Base-by-base conservation (phyloP, 2,113 vertebrate genomes). In the Riparia riparia region DNA sequence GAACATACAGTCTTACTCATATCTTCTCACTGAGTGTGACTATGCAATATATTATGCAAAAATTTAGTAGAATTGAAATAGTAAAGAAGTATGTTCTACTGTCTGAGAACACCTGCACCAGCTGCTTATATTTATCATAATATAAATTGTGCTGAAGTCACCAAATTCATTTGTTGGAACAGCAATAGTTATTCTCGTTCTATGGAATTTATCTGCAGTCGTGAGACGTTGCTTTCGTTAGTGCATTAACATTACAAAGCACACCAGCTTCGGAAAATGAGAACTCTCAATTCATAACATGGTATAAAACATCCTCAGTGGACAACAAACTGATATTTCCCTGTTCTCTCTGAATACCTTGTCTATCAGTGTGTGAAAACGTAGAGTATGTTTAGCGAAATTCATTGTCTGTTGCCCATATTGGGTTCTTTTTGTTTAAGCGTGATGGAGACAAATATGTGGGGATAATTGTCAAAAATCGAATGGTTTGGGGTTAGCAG, bases 201-300 rank as follows among this genome's bases (percentile, higher is more conserved):
- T 49, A 61, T 76, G 77, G 63, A 86, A 93, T 95, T 97, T 88
- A 95, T 97, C 91, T 95, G 66, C 87, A 94, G 89, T 86, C 87
- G 64, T 68, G 58, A 96, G 85, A 71, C 14, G 8, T 57, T 82
- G 41, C 71, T 95, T 97, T 94, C 82, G 54, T 69, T 73, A 53
- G 60, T 47, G 34, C 69, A 96, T 98, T 97, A 95, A 49, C 96
- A 96, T 96, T 86, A 90, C 80, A 96, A 97, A 96, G 61, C 68
- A 29, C 37, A 90, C 60, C 29, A 66, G 91, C 83, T 77, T 95
- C 3, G 0, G 77, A 96, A 93, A 85, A 89, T 70, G 64, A 95
- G 78, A 92, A 85, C 51, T 57, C 47, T 65, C 7, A 41, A 49
- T 95, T 91, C 54, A 3, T 87, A 87, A 72, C 34, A 22, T 42